A percentile compares a stretch with the other conserved stretches of the same genome.
Conservation (phyloP, 2,888 invertebrate genomes). For the Seladonia tumulorum region DNA sequence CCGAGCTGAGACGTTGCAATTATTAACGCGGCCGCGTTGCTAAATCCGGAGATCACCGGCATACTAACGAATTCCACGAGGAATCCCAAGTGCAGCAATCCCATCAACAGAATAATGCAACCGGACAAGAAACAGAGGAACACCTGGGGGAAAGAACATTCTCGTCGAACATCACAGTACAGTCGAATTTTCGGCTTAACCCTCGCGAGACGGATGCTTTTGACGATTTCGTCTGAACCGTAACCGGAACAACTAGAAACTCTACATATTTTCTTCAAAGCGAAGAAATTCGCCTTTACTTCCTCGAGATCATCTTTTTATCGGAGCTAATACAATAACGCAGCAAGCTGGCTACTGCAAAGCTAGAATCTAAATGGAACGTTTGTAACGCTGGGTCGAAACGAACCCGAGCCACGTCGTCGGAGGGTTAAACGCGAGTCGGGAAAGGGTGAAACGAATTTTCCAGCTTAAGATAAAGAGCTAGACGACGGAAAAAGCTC, state of each 20-base stretch:
- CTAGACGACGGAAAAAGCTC: neutral
- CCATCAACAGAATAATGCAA: conserved; percentile 84
- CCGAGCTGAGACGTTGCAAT: conserved; percentile 86
- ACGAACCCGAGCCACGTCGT: neutral
- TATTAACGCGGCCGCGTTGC: conserved; percentile 86
- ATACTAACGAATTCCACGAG: conserved; percentile 86
- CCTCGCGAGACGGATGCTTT: neutral
- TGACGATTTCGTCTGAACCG: neutral
- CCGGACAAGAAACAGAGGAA: conserved; percentile 86
- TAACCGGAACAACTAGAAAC: neutral
- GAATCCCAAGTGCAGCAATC: conserved; percentile 85
- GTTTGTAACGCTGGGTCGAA: neutral
- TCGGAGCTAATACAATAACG: too few species aligned
- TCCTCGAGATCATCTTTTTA: neutral
- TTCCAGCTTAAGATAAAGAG: neutral
- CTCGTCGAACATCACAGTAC: neutral
- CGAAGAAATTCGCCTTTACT: neutral
- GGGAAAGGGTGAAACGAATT: neutral
- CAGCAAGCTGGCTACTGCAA: neutral
- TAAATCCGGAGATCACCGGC: conserved; percentile 86
- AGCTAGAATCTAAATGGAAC: neutral
- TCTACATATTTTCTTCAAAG: neutral
- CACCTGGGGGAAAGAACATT: conserved; percentile 81
- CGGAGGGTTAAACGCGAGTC: neutral
- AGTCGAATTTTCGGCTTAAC: neutral